A percentile compares a stretch with the other conserved stretches of the same genome.
These are phyloP conservation scores for Ochlodes sylvanus DNA, from an alignment of 2,888 invertebrate genomes.

Conservation along the genomic window DNA sequence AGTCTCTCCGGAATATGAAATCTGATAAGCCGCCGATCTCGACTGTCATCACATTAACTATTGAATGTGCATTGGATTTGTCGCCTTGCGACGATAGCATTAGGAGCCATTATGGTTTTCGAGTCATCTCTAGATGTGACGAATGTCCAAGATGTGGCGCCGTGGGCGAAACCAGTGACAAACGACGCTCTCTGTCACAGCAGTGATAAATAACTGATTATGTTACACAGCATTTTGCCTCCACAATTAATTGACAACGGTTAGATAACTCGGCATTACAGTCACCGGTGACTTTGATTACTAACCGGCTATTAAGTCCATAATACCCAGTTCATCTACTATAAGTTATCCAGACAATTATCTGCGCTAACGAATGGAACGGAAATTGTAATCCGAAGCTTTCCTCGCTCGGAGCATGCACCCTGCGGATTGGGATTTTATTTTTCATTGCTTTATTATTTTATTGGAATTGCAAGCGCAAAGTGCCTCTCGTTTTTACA, in stretches of 20 bases:
- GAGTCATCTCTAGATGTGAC: slow-evolving; percentile 57
- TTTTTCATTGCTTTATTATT: slow-evolving; percentile 77
- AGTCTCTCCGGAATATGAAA: slow-evolving; percentile 70
- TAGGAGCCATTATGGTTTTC: slow-evolving; percentile 63
- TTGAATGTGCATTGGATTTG: slow-evolving; percentile 60
- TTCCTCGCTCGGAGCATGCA: slow-evolving; percentile 55
- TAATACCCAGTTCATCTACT: slow-evolving; percentile 56
- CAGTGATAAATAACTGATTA: slow-evolving; percentile 84
- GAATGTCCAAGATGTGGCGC: slow-evolving; percentile 69
- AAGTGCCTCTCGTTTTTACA: slow-evolving; percentile 73
- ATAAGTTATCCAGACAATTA: slow-evolving; percentile 62
- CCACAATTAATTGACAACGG: slow-evolving; percentile 80
- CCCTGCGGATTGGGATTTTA: slow-evolving; percentile 63
- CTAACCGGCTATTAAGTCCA: slow-evolving; percentile 57
- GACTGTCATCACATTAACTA: slow-evolving; percentile 75
- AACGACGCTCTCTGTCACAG: slow-evolving; percentile 78
- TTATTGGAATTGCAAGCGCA: slow-evolving; percentile 70
- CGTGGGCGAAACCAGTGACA: slow-evolving; percentile 82
- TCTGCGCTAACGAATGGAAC: slow-evolving; percentile 61
- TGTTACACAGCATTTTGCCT: slow-evolving; percentile 80
- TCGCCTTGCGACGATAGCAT: slow-evolving; percentile 53
- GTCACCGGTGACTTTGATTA: slow-evolving; percentile 59
- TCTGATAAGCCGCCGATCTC: slow-evolving; percentile 75
- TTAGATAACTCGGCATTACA: slow-evolving; percentile 67
- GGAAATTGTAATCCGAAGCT: slow-evolving; percentile 58